Percentiles rank a stretch among this genome's conserved stretches.
These are phyloP conservation scores for Asarcornis scutulata DNA, from an alignment of 2,113 vertebrate genomes.

Conservation along the genomic window DNA sequence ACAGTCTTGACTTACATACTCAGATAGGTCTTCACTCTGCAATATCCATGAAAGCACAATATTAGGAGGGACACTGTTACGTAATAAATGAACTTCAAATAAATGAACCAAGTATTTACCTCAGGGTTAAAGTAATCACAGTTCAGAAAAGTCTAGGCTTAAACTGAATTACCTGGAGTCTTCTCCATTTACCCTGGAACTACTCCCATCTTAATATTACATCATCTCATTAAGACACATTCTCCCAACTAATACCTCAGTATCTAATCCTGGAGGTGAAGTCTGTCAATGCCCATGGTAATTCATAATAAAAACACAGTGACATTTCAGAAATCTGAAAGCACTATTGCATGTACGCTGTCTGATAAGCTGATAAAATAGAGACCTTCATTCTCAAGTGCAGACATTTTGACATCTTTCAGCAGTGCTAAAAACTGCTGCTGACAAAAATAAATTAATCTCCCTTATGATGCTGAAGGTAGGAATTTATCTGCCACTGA, in stretches of 20 bases:
- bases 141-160: not conserved
- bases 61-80: not conserved
- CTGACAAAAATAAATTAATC: slow-evolving; percentile 16
- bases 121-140: not conserved
- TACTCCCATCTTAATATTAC: not conserved
- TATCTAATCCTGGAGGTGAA: not conserved
- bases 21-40: not conserved
- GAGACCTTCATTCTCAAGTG: not conserved
- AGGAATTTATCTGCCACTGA: not conserved
- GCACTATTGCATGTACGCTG: not conserved
- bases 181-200: not conserved
- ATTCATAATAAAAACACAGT: not conserved
- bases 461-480: not conserved
- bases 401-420: slow-evolving; percentile 29
- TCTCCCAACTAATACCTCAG: not conserved
- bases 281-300: not conserved
- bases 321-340: slow-evolving; percentile 10
- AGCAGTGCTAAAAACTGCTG: not conserved
- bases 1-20: not conserved
- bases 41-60: not conserved
- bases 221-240: not conserved
- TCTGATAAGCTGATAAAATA: slow-evolving; percentile 8
- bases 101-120: not conserved
- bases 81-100: not conserved
- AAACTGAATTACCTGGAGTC: not conserved